These are phyloP conservation scores for Phylloscopus whistleri DNA, from an alignment of 2,113 vertebrate species.

Conservation along the genomic window DNA sequence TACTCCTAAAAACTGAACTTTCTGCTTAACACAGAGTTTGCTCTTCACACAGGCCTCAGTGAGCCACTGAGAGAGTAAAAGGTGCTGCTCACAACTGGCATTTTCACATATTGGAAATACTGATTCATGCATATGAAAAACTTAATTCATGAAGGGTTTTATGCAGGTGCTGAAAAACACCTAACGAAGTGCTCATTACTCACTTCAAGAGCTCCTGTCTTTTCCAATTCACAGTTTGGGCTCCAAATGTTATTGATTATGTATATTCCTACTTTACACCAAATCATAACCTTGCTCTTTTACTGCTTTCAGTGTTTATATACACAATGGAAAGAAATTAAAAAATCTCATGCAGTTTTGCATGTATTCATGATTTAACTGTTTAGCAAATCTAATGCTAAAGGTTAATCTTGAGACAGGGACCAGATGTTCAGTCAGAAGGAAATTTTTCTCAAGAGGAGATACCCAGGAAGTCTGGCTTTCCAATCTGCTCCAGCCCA, in stretches of 20 bases:
- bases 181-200: background rate
- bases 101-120: background rate
- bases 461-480: slow-evolving; percentile 70
- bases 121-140: background rate
- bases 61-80: background rate
- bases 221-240: background rate
- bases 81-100: background rate
- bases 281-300: background rate
- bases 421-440: slow-evolving; percentile 50
- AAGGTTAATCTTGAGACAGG: slow-evolving; percentile 32
- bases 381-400: background rate
- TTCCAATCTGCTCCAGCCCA: slow-evolving; percentile 39
- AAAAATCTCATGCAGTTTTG: background rate
- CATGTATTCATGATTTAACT: background rate
- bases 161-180: background rate
- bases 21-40: background rate
- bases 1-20: background rate
- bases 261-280: background rate
- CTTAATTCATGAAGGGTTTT: background rate
- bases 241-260: background rate
- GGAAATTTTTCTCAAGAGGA: slow-evolving; percentile 38
- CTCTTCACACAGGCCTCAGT: background rate
- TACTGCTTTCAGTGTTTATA: background rate
- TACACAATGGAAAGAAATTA: background rate
- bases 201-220: background rate